phyloP scores from a whole-genome alignment of 2,113 vertebrate genomes.

The Sylvilagus bachmani region DNA sequence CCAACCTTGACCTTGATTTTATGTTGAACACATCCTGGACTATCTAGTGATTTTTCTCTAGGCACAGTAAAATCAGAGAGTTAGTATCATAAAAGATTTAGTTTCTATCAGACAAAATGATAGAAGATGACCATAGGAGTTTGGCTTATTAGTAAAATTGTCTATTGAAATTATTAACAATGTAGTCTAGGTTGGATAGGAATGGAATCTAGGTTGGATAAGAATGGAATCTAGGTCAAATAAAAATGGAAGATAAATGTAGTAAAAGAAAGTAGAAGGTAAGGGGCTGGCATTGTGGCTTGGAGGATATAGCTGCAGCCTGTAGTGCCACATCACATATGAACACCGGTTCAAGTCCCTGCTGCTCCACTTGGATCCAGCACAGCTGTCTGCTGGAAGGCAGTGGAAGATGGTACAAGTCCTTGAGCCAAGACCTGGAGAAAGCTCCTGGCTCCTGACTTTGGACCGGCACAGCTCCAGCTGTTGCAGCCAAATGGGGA shows the following conservation, averaged over 20 bases:
- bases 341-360: no score
- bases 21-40: not conserved
- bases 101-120: not conserved
- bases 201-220: not conserved
- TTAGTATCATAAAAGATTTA: not conserved
- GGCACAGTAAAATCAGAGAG: not conserved
- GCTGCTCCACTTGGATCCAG: no score
- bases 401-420: no score
- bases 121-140: not conserved
- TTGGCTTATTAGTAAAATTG: not conserved
- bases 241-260: not conserved
- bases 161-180: not conserved
- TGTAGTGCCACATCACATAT: no score
- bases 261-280: not conserved
- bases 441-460: no score
- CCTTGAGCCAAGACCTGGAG: no score
- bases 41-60: not conserved
- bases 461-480: no score
- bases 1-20: not conserved
- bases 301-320: no score
- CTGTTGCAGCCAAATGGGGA: no score
- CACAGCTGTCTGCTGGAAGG: no score
- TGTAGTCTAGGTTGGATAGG: not conserved
- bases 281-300: no score
- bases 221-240: not conserved